These are phyloP conservation scores for Calypte anna DNA, from an alignment of 2,113 vertebrate species.

Conservation along the genomic window DNA sequence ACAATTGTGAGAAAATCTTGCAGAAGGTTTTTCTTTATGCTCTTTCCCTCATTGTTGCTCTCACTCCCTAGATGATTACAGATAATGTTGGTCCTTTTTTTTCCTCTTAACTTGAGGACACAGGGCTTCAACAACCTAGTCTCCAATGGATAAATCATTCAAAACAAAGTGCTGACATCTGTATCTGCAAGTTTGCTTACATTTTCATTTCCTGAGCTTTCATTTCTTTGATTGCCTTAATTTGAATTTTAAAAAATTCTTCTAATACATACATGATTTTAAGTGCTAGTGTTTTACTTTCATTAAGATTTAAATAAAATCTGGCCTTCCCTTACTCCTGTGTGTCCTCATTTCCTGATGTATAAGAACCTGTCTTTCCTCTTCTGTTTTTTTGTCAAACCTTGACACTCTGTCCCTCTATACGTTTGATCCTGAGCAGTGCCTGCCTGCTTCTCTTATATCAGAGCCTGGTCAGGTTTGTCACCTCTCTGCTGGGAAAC, in stretches of 20 bases:
- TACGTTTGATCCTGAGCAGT: neutral
- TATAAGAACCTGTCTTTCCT: neutral
- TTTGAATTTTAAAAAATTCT: neutral
- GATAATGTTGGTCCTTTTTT: neutral
- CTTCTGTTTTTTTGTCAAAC: neutral
- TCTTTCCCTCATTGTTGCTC: neutral
- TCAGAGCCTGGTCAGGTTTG: neutral
- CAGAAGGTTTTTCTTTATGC: neutral
- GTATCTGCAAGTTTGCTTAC: neutral
- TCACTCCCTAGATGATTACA: neutral
- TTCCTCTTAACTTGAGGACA: neutral
- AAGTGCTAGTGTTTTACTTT: neutral
- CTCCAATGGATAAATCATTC: neutral
- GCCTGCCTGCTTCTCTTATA: no score
- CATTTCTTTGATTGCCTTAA: slow-evolving; percentile 1
- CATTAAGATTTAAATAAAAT: neutral
- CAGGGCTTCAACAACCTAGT: neutral
- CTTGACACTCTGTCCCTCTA: neutral
- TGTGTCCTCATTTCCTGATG: neutral
- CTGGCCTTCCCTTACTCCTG: neutral
- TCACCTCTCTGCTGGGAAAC: neutral
- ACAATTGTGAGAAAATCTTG: neutral
- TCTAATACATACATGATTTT: neutral
- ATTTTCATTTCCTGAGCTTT: slow-evolving; percentile 14
- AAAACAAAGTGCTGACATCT: neutral